Evolutionary conservation across 2,888 invertebrate species (phyloP), one percentile per base, ranked within the genome.

Genomic region (Drosophila picticornis): DNA sequence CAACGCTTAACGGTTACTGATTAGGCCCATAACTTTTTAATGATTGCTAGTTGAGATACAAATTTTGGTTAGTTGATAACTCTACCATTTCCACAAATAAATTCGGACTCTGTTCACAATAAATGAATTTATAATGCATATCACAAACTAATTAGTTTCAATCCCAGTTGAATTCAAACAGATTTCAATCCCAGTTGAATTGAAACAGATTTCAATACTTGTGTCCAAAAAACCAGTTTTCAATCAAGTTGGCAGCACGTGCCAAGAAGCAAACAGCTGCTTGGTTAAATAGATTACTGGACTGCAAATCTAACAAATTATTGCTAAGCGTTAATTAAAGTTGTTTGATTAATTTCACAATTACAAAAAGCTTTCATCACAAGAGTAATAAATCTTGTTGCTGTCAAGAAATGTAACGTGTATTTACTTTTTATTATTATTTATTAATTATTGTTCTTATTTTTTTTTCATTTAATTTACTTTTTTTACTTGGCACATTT

Each of bases 221-320:
- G 16, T 55, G 25, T 11, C 11, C 11, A 27, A 38, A 38, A 56
- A 56, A 56, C 56, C 56, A 0, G 56, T 56, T 56, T 56, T 4
- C 38, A 56, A 56, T 38, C 27, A n/a, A 36, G 34, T 22, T 5
- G 25, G 25, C 52, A 55, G 56, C 56, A 56, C 56, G 56, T 56
- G 56, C 38, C 56, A 29, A n/a, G 36, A n/a, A 4, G 13, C 22
- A 29, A 38, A n/a, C 27, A 29, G 27, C 38, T 38, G 38, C 27
- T 56, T 13, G 4, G 6, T 29, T 56, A 38, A 38, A n/a, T 27
- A 38, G 25, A 36, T 36, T 55, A 55, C 10, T 34, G 16, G 1
- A 34, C 13, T 34, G 7, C 2, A 46, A 46, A 9, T 9, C 4
- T 25, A 25, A 25, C 46, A 46, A 46, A 22, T 46, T 16, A 25